phyloP scores from a whole-genome alignment of 2,797 vertebrate genomes.

The Oryzias sinensis region DNA sequence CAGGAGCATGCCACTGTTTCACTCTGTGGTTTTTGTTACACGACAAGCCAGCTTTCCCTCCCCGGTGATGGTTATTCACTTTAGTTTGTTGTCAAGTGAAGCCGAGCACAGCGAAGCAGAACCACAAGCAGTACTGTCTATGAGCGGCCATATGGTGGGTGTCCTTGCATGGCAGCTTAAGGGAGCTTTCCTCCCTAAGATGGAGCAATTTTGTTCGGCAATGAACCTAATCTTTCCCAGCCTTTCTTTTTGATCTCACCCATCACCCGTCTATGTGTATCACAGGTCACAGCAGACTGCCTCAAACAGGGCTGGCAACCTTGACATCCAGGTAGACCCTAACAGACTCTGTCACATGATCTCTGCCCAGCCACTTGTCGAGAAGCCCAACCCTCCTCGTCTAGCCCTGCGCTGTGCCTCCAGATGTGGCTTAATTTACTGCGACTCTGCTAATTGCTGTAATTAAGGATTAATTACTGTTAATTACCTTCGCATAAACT shows the following conservation, averaged over 20 bases:
- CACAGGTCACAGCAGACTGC: constrained; percentile 28
- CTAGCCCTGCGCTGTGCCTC: constrained; percentile 88
- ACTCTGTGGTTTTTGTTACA: constrained; percentile 19
- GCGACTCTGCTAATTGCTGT: constrained; percentile 99
- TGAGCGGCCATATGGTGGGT: constrained; percentile 74
- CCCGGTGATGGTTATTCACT: constrained; percentile 40
- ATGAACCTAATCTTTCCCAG: constrained; percentile 46
- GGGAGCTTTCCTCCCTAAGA: constrained; percentile 69
- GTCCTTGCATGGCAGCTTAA: constrained; percentile 73
- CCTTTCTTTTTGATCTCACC: constrained; percentile 45
- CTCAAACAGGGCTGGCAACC: constrained; percentile 21
- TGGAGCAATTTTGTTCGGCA: constrained; percentile 57
- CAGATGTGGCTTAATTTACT: constrained; percentile 99
- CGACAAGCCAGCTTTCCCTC: constrained; percentile 25
- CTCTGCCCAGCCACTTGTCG: constrained; percentile 68
- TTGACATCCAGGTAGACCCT: constrained; percentile 75
- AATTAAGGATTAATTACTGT: constrained; percentile 99
- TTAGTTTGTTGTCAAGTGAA: constrained; percentile 58
- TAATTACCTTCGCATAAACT: constrained; percentile 99
- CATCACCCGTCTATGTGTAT: constrained; percentile 43
- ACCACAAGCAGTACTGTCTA: constrained; percentile 63
- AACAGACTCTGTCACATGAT: constrained; percentile 83
- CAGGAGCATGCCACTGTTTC: constrained; percentile 11
- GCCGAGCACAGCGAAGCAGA: constrained; percentile 62
- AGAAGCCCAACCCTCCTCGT: constrained; percentile 66